Conservation (phyloP, 2,113 vertebrate species). For the Atractosteus spatula region DNA sequence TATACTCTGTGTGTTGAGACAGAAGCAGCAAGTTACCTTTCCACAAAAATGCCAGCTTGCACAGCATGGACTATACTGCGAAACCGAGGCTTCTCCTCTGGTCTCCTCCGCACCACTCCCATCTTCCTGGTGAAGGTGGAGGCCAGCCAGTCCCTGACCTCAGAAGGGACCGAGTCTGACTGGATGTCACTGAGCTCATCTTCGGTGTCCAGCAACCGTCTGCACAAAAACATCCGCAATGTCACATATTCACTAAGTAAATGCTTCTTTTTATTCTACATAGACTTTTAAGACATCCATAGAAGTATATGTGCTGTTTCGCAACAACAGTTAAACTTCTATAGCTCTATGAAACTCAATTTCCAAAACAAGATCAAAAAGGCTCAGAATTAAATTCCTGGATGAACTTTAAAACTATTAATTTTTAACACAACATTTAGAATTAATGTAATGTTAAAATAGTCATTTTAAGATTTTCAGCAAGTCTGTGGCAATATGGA, state of each 20-base stretch:
- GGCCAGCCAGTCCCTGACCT: slow-evolving; percentile 95
- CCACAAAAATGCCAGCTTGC: slow-evolving; percentile 97
- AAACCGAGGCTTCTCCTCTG: slow-evolving; percentile 94
- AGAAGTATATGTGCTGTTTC: too few species aligned
- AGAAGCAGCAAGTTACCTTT: slow-evolving; percentile 61
- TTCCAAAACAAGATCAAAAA: too few species aligned
- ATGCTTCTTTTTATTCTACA: too few species aligned
- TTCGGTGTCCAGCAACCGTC: slow-evolving; percentile 88
- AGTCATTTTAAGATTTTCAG: too few species aligned
- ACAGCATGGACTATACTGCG: slow-evolving; percentile 96
- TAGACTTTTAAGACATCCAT: too few species aligned
- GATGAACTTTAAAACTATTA: too few species aligned
- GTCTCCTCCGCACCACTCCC: slow-evolving; percentile 85
- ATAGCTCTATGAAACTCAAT: too few species aligned
- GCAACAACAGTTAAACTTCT: too few species aligned
- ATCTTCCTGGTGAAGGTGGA: slow-evolving; percentile 96
- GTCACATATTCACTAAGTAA: neutral
- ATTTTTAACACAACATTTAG: too few species aligned
- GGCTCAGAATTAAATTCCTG: too few species aligned
- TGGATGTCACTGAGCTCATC: slow-evolving; percentile 93
- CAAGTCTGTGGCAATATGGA: too few species aligned
- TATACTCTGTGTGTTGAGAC: neutral
- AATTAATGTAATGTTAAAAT: too few species aligned
- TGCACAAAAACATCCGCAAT: slow-evolving; percentile 39
- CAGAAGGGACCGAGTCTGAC: slow-evolving; percentile 84